Conservation (phyloP, 2,888 invertebrate species). For the Rhopalosiphum nymphaeae region DNA sequence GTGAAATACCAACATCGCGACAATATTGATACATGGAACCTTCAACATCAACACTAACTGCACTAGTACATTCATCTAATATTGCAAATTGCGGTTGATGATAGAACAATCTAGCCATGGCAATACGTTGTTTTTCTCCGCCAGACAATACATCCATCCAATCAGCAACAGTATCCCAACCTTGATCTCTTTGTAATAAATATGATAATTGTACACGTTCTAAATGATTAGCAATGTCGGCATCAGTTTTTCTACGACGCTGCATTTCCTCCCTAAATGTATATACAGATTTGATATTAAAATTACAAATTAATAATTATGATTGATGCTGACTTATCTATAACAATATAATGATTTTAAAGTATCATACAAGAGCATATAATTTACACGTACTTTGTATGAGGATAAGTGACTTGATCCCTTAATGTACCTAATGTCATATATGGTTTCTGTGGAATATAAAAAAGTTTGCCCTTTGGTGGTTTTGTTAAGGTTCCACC, state of each 20-base stretch:
- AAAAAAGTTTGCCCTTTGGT: constrained; percentile 94
- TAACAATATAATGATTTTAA: neutral
- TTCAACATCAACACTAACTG: constrained; percentile 98
- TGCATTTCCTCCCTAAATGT: constrained; percentile 83
- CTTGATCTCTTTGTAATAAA: constrained; percentile 86
- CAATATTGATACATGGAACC: constrained; percentile 97
- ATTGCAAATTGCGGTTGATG: constrained; percentile 99
- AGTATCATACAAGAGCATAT: neutral
- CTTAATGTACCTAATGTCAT: constrained; percentile 96
- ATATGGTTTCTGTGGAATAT: constrained; percentile 97
- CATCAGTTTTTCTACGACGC: constrained; percentile 83
- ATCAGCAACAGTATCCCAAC: constrained; percentile 93
- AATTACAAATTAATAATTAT: neutral
- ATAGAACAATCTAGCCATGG: constrained; percentile 97
- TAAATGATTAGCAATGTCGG: constrained; percentile 81
- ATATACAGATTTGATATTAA: neutral
- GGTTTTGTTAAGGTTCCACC: constrained; percentile 95
- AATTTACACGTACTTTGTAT: constrained; percentile 35
- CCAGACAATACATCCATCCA: constrained; percentile 99
- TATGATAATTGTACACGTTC: constrained; percentile 88
- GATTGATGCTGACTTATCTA: neutral
- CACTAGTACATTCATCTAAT: constrained; percentile 98
- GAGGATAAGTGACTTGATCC: constrained; percentile 79
- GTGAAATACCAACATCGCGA: constrained; percentile 87
- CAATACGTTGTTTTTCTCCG: constrained; percentile 97